Evolutionary conservation across 2,888 invertebrate species (phyloP), one percentile per base, ranked within the genome.

Genomic region (Nowickia ferox): DNA sequence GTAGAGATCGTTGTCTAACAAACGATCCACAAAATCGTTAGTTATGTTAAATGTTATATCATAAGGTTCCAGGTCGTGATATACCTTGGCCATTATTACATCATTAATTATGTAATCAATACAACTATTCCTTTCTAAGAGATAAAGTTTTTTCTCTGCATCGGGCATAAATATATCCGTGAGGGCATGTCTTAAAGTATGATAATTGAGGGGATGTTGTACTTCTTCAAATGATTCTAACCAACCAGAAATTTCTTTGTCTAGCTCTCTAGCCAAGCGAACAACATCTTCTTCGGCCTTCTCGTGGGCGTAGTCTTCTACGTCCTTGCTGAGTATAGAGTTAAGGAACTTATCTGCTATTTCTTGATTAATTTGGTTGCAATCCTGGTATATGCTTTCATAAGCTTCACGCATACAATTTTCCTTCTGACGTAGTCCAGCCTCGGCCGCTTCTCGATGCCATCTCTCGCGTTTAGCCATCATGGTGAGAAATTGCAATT

Each of bases 331-430:
- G 13, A 96, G 93, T 10, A 96, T 94, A 87, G 94, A 94, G 88
- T 95, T 94, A 55, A 96, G 92, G 90, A 95, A 96, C 8, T 94
- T 91, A 83, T 95, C 94, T 0, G 95, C 94, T 0, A 94, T 94
- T 55, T 94, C 94, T 89, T 94, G 94, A 57, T 90, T 89, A 1
- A 89, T 86, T 15, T 88, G 40, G 55, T 89, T 87, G 22, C 94
- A 94, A 93, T 96, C 95, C 91, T 95, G 95, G 90, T 97, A 97
- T 90, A 97, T 95, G 91, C 97, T 96, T 88, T 97, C 97, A 87
- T 96, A 96, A 89, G 97, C 96, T 9, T 94, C 91, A 9, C 97
- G 93, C 53, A 96, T 93, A 77, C 95, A 94, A 87, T 96, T 95
- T 90, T 97, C 97, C 68, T 94, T 94, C 91, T 97, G 97, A 22